A percentile compares a stretch with the other conserved stretches of the same genome.
phyloP scores from a whole-genome alignment of 2,113 vertebrate genomes.

The Nettapus auritus region DNA sequence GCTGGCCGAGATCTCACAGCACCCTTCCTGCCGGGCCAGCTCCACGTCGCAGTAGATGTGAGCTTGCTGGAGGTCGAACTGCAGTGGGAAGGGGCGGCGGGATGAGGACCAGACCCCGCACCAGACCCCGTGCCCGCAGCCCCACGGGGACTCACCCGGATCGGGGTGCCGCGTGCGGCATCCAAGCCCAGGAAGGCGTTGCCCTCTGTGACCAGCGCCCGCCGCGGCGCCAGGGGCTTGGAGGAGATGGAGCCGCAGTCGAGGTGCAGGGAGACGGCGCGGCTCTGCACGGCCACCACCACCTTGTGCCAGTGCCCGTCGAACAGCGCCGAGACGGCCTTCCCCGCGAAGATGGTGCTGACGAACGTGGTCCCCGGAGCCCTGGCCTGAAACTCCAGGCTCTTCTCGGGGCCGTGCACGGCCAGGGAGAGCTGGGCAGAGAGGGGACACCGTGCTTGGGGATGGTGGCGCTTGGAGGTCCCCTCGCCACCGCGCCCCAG shows the following conservation, averaged over 20 bases:
- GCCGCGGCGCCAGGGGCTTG: constrained; percentile 81
- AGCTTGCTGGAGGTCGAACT: constrained; percentile 94
- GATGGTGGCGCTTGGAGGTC: rapidly evolving
- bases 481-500: rapidly evolving
- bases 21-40: constrained; percentile 88
- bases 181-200: constrained; percentile 86
- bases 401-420: constrained; percentile 84
- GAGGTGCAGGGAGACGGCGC: constrained; percentile 81
- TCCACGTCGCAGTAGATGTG: constrained; percentile 89
- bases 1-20: constrained; percentile 89
- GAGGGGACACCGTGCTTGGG: rapidly evolving
- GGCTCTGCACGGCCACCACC: constrained; percentile 81
- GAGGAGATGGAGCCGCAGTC: constrained; percentile 89
- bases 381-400: constrained; percentile 83
- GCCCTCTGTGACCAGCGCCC: constrained; percentile 72
- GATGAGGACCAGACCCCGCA: background rate
- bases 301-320: constrained; percentile 94
- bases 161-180: constrained; percentile 78
- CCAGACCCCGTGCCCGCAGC: rapidly evolving
- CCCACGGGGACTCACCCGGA: constrained; percentile 75
- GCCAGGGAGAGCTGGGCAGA: constrained; percentile 86
- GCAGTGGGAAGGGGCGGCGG: background rate
- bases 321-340: constrained; percentile 84
- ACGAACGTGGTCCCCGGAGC: constrained; percentile 43
- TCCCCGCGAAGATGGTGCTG: constrained; percentile 82